phyloP scores from a whole-genome alignment of 2,113 vertebrate species.

The Gymnarchus niloticus region DNA sequence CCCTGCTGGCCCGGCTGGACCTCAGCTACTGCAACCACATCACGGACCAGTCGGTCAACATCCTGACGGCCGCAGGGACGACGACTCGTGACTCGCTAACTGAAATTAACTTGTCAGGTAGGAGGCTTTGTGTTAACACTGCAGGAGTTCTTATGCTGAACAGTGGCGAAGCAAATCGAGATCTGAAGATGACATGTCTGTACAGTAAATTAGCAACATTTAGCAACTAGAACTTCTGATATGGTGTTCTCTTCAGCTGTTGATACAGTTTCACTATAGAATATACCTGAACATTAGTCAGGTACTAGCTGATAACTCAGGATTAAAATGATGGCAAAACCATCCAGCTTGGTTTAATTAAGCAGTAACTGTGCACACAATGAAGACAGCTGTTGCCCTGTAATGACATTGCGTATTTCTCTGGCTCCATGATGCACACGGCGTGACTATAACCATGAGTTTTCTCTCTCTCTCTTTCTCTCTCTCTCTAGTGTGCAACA shows the following conservation, averaged over 20 bases:
- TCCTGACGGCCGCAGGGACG: slow-evolving; percentile 87
- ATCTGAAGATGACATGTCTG: no score
- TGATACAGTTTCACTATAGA: no score
- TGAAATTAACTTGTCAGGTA: slow-evolving; percentile 89
- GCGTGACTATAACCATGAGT: background rate
- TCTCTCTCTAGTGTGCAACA: slow-evolving; percentile 78
- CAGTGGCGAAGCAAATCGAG: no score
- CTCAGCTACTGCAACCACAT: slow-evolving; percentile 96
- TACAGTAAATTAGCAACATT: background rate
- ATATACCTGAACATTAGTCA: background rate
- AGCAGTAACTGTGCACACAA: background rate
- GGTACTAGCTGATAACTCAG: background rate
- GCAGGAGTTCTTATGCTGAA: background rate
- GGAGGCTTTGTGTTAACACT: slow-evolving; percentile 19
- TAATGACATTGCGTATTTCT: background rate
- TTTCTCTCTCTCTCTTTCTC: background rate
- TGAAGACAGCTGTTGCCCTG: background rate
- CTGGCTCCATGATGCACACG: background rate
- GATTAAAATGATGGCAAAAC: background rate
- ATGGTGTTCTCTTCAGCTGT: background rate
- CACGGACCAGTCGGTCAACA: slow-evolving; percentile 91
- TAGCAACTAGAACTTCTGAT: background rate
- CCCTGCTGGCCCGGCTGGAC: slow-evolving; percentile 80
- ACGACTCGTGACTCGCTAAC: slow-evolving; percentile 89
- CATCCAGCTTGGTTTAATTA: background rate